A percentile compares a stretch with the other conserved stretches of the same genome.
Evolutionary conservation across 2,797 vertebrate species (phyloP).

Genomic region (Gymnopithys bicolor): DNA sequence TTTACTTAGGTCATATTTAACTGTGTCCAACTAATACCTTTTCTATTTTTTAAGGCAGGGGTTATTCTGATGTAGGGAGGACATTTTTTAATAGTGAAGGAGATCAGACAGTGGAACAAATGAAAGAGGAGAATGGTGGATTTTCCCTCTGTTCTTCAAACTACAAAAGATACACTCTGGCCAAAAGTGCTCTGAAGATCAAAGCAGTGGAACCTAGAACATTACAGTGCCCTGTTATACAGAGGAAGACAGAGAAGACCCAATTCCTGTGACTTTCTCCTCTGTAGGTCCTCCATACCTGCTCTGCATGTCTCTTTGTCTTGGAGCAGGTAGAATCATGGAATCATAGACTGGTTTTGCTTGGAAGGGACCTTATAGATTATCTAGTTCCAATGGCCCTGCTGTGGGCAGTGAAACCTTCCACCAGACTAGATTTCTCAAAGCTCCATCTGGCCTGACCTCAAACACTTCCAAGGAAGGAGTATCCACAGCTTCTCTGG

Average conservation of each 20-base stretch:
- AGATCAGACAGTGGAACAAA: not conserved
- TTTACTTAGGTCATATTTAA: conserved; percentile 1
- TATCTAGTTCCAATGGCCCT: not conserved
- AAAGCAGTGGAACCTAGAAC: not conserved
- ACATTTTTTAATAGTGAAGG: not conserved
- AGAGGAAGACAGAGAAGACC: not conserved
- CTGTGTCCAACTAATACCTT: not conserved
- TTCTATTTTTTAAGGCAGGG: not conserved
- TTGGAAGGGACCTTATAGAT: not conserved
- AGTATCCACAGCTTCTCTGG: not conserved
- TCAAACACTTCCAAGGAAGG: not conserved
- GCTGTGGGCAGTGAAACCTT: not conserved
- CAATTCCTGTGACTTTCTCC: not conserved
- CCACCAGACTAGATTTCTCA: not conserved
- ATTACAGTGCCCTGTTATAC: not conserved
- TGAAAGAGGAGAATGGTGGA: not conserved
- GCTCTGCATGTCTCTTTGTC: not conserved
- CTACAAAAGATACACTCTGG: not conserved
- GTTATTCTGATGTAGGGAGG: not conserved
- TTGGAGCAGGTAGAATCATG: not conserved
- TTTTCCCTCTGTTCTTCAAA: not conserved
- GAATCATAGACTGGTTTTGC: not conserved
- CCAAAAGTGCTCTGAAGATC: not conserved
- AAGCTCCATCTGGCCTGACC: not conserved
- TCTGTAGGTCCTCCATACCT: not conserved